Evolutionary conservation across 2,888 invertebrate genomes (phyloP).

Genomic region (Lasioglossum leucozonium): DNA sequence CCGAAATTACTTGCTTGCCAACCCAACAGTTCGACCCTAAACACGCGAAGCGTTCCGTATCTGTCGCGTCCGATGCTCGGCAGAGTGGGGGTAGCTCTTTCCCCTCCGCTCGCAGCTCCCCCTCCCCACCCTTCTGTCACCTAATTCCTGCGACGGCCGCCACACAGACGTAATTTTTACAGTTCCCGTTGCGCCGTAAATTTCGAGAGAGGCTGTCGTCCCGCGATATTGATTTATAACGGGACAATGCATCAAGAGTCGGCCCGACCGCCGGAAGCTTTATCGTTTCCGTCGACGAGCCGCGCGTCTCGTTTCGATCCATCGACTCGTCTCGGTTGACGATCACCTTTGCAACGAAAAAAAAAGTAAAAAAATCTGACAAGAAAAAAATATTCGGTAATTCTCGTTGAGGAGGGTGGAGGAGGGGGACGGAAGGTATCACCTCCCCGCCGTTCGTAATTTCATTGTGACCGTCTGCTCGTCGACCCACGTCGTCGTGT

Average conservation of each 20-base stretch:
- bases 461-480: conserved; percentile 61
- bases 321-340: conserved; percentile 55
- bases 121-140: too few relatives aligned
- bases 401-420: too few relatives aligned
- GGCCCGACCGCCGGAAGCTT: conserved; percentile 66
- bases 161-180: neutral
- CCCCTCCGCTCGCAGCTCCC: too few relatives aligned
- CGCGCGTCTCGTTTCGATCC: conserved; percentile 43
- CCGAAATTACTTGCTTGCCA: too few relatives aligned
- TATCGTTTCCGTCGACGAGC: conserved; percentile 61
- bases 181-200: neutral
- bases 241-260: conserved; percentile 55
- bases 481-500: conserved; percentile 32
- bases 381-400: conserved; percentile 51
- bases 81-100: too few relatives aligned
- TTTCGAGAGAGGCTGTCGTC: conserved; percentile 25
- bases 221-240: conserved; percentile 61
- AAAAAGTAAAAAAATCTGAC: neutral
- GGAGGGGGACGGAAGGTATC: too few relatives aligned
- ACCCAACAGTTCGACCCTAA: too few relatives aligned
- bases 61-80: too few relatives aligned
- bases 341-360: conserved; percentile 34
- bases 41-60: too few relatives aligned
- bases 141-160: too few relatives aligned
- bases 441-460: conserved; percentile 64